Conservation (phyloP, 2,888 invertebrate genomes). For the Alcis repandata region DNA sequence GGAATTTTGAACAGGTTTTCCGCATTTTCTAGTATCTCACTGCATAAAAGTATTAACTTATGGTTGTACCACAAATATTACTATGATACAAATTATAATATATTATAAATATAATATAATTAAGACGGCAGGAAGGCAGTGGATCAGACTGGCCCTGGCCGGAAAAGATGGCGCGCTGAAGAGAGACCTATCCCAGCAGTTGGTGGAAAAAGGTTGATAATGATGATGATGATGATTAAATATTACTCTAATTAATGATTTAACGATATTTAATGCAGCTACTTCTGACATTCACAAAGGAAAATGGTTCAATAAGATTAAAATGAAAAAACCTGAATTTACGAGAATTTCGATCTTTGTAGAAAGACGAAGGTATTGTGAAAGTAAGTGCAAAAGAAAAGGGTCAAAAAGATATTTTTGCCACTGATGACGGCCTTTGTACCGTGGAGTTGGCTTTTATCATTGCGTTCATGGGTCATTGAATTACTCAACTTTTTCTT, state of each 20-base stretch:
- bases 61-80: no score
- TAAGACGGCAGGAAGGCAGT: no score
- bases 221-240: no score
- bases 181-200: no score
- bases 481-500: slow-evolving; percentile 7
- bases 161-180: no score
- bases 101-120: no score
- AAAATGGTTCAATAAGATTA: background rate
- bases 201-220: no score
- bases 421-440: slow-evolving; percentile 16
- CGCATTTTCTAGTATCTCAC: slow-evolving; percentile 23
- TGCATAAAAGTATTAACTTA: slow-evolving; percentile 9
- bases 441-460: slow-evolving; percentile 16
- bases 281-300: background rate
- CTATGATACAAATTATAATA: no score
- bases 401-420: slow-evolving; percentile 14
- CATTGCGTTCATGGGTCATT: slow-evolving; percentile 5
- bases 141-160: no score
- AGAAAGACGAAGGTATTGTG: slow-evolving; percentile 4
- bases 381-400: background rate
- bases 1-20: slow-evolving; percentile 35
- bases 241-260: no score
- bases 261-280: background rate
- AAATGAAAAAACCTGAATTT: background rate
- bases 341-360: background rate